Conservation (phyloP, 2,113 vertebrate genomes). For the Misgurnus mizolepis region DNA sequence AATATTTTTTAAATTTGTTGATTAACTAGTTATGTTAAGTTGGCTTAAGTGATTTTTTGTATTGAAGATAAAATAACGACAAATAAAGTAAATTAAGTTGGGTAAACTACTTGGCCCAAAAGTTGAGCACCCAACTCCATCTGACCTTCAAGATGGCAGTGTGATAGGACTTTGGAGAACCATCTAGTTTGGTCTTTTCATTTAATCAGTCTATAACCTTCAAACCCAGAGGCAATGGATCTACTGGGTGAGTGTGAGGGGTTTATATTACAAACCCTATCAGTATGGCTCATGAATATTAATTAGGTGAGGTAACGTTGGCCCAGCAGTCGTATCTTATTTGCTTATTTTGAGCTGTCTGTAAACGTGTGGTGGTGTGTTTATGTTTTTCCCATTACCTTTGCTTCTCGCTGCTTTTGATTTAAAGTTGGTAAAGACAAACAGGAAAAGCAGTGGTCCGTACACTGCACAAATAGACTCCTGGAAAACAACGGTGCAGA, state of each 20-base stretch:
- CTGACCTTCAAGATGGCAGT: conserved; percentile 35
- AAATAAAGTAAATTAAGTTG: too few species aligned
- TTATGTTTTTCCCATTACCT: conserved; percentile 6
- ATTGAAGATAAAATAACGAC: too few species aligned
- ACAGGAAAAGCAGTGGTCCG: conserved; percentile 36
- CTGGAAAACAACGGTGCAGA: conserved; percentile 1
- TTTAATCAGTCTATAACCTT: conserved; percentile 6
- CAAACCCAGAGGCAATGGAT: not conserved
- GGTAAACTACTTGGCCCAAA: too few species aligned
- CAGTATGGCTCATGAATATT: too few species aligned
- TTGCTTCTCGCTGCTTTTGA: conserved; percentile 17
- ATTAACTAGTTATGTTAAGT: too few species aligned
- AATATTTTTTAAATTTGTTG: too few species aligned
- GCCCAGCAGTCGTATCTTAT: too few species aligned
- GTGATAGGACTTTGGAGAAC: conserved; percentile 28
- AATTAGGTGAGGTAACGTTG: too few species aligned
- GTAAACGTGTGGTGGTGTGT: not conserved
- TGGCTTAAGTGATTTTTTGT: too few species aligned
- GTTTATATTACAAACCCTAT: too few species aligned
- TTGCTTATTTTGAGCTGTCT: not conserved
- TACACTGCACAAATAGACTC: conserved; percentile 36
- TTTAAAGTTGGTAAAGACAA: conserved; percentile 28
- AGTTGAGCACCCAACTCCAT: not conserved
- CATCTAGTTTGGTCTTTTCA: conserved; percentile 11
- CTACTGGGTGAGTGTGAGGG: not conserved